Conservation (phyloP, 2,797 vertebrate species). For the Glossophaga mutica region DNA sequence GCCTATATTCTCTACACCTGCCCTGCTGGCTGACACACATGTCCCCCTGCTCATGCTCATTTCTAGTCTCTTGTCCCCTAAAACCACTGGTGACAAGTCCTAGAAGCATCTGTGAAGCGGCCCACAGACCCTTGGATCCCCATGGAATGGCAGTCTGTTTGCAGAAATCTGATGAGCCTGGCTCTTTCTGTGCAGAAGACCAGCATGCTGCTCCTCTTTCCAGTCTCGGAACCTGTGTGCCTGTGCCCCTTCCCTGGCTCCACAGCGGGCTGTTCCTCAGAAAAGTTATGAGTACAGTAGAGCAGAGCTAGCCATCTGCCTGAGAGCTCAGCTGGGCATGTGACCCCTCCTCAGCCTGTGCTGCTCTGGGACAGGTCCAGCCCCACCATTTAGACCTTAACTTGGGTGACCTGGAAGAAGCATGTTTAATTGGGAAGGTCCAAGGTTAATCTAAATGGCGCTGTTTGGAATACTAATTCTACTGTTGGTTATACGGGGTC, state of each 20-base stretch:
- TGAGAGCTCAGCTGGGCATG: not conserved
- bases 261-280: not conserved
- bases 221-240: not conserved
- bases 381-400: not conserved
- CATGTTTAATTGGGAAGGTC: not conserved
- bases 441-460: not conserved
- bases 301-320: not conserved
- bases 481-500: too few species aligned
- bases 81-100: not conserved
- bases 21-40: not conserved
- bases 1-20: not conserved
- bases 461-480: not conserved
- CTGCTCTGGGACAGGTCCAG: not conserved
- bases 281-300: not conserved
- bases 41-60: not conserved
- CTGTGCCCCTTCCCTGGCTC: not conserved
- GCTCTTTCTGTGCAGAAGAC: not conserved
- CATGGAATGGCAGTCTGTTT: not conserved
- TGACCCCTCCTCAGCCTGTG: not conserved
- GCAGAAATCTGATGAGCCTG: not conserved
- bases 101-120: not conserved
- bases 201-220: not conserved
- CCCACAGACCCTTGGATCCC: not conserved
- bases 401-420: not conserved
- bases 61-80: not conserved